These are phyloP conservation scores for Arion vulgaris DNA, from an alignment of 1,140 invertebrate species.

Conservation along the genomic window DNA sequence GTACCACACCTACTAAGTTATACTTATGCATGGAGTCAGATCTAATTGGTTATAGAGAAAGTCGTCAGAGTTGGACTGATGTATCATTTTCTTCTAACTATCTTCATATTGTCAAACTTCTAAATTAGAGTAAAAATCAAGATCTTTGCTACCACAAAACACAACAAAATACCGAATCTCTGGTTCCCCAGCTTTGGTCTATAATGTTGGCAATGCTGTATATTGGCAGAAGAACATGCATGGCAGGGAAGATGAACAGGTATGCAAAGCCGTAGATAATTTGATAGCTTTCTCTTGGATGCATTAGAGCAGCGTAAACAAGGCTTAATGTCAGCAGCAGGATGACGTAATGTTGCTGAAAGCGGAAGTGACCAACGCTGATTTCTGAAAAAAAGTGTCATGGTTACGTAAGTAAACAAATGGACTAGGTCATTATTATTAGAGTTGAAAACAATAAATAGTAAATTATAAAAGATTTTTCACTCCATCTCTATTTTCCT, in stretches of 20 bases:
- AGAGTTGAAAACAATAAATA: too few relatives aligned
- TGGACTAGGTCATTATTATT: too few relatives aligned
- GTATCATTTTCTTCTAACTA: too few relatives aligned
- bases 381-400: constrained; percentile 9
- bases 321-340: constrained; percentile 53
- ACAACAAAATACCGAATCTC: constrained; percentile 48
- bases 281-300: constrained; percentile 52
- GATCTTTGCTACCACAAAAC: too few relatives aligned
- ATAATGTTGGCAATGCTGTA: constrained; percentile 59
- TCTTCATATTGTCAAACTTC: too few relatives aligned
- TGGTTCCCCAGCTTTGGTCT: constrained; percentile 61
- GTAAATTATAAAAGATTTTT: too few relatives aligned
- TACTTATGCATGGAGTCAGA: too few relatives aligned
- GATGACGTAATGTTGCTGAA: constrained; percentile 58
- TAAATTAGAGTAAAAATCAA: too few relatives aligned
- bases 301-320: constrained; percentile 54
- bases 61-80: too few relatives aligned
- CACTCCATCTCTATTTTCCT: too few relatives aligned
- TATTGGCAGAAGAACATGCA: constrained; percentile 60
- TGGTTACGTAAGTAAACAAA: neutral
- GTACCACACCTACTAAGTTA: too few relatives aligned
- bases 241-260: constrained; percentile 59
- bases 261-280: constrained; percentile 55
- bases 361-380: constrained; percentile 37
- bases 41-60: too few relatives aligned